Evolutionary conservation across 2,797 vertebrate genomes (phyloP), one percentile per base, ranked within the genome.

Genomic region (Pantherophis alleghaniensis): DNA sequence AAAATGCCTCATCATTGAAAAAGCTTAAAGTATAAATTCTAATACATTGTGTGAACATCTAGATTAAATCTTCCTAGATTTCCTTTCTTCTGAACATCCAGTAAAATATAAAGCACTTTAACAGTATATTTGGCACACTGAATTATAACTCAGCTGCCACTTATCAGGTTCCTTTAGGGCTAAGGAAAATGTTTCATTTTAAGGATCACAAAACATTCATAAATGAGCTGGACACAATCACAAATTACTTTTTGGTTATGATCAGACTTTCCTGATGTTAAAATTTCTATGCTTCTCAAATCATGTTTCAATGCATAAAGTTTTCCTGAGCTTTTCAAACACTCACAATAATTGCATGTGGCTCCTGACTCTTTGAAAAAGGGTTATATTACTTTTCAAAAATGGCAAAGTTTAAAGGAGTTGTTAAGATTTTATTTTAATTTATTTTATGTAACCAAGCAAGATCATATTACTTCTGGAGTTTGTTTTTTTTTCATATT

Each of bases 361-460:
- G 97, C 97, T 97, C 96, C 88, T 91, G 79, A 94, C 92, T 93
- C 96, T 97, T 97, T 97, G 96, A 98, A 98, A 97, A 97, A 95
- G 95, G 97, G 97, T 98, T 97, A 96, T 97, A 94, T 98, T 97
- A 98, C 98, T 93, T 98, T 92, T 97, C 96, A 97, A 97, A 98
- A 98, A 97, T 96, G 97, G 96, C 92, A 96, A 93, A 87, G 86
- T 93, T 95, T 98, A 97, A 98, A 91, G 96, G 96, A 98, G 97
- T 92, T 96, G 95, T 14, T 97, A 98, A 97, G 96, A 93, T 90
- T 69, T 93, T 90, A 79, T 96, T 96, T 37, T 92, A 24, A 83
- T 74, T 74, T 74, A 83, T 83, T 83, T 83, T 47, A 83, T 83
- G 22, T 97, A 96, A 95, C 98, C 97, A 98, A 97, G 97, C 96